These are phyloP conservation scores for Malurus melanocephalus DNA, from an alignment of 2,113 vertebrate genomes.

Conservation along the genomic window DNA sequence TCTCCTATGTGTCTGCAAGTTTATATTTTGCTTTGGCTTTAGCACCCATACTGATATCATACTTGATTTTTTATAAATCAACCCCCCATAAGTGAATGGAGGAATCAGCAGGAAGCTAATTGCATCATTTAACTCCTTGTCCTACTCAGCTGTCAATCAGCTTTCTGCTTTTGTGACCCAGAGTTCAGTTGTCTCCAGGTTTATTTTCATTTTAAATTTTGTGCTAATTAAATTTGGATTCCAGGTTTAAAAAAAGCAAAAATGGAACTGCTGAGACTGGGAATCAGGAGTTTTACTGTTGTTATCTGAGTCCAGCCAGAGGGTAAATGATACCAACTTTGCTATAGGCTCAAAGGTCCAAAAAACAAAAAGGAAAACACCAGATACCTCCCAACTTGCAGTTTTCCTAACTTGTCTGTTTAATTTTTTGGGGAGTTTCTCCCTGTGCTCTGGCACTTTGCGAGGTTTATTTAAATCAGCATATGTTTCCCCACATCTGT, in stretches of 20 bases:
- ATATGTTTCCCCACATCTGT: constrained; percentile 14
- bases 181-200: constrained; percentile 1
- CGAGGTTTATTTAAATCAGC: constrained; percentile 16
- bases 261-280: neutral
- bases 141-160: neutral
- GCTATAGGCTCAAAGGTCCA: neutral
- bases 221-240: constrained; percentile 47
- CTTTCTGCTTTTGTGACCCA: constrained; percentile 5
- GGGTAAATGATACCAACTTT: neutral
- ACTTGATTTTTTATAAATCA: constrained; percentile 22
- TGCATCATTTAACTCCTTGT: neutral
- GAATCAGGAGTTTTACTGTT: neutral
- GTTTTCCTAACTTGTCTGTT: neutral
- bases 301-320: neutral
- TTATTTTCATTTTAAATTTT: constrained; percentile 36
- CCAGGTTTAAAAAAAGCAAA: constrained; percentile 19
- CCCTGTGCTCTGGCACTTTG: constrained; percentile 23
- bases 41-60: neutral
- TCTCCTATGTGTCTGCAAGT: neutral
- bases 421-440: neutral
- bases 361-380: neutral
- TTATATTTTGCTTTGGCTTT: constrained; percentile 43
- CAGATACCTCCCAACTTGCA: neutral
- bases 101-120: neutral
- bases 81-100: neutral